Conservation (phyloP, 2,797 vertebrate species). For the Hephaestus fuliginosus region DNA sequence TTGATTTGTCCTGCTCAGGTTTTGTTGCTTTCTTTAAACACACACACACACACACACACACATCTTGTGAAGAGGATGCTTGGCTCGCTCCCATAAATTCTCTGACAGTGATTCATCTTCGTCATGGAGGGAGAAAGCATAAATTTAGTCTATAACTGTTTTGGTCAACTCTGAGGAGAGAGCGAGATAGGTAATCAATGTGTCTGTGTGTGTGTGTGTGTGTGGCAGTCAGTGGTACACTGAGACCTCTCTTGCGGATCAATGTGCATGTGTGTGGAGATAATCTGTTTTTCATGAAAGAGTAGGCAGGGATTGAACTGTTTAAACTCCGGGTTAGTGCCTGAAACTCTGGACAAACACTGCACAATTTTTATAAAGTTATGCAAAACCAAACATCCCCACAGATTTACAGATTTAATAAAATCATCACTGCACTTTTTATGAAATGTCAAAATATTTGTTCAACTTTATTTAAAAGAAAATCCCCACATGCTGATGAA, state of each 20-base stretch:
- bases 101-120: slow-evolving; percentile 25
- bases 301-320: neutral
- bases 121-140: slow-evolving; percentile 11
- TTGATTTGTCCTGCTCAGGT: neutral
- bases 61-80: neutral
- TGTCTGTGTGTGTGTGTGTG: neutral
- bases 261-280: slow-evolving; percentile 13
- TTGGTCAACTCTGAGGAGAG: slow-evolving; percentile 19
- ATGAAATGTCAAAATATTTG: neutral
- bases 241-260: slow-evolving; percentile 9
- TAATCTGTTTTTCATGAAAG: slow-evolving; percentile 45
- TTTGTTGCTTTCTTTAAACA: neutral
- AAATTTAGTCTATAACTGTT: slow-evolving; percentile 7
- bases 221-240: neutral
- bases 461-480: too few relatives aligned
- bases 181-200: slow-evolving; percentile 22
- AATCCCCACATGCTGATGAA: neutral
- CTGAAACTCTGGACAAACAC: neutral
- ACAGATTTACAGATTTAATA: neutral
- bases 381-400: neutral
- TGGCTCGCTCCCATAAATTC: slow-evolving; percentile 40
- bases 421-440: neutral
- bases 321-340: slow-evolving; percentile 17
- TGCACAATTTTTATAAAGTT: neutral
- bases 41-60: slow-evolving; percentile 6